A percentile compares a stretch with the other conserved stretches of the same genome.
These are phyloP conservation scores for Latrodectus hesperus DNA, from an alignment of 2,888 invertebrate species.

Conservation along the genomic window DNA sequence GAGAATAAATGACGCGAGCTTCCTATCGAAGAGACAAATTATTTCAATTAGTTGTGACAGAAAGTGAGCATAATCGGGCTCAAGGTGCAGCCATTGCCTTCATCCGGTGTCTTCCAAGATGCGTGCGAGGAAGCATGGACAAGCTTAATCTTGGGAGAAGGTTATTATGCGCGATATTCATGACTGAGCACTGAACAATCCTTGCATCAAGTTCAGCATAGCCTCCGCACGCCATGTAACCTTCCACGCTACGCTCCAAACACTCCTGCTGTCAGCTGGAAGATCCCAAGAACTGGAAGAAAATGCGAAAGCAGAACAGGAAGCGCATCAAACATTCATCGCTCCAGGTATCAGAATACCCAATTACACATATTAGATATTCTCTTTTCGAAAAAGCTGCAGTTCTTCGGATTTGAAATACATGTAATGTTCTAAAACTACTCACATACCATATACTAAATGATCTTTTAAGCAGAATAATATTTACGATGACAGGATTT, in stretches of 20 bases:
- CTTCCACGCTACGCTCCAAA: slow-evolving; percentile 20
- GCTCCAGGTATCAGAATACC: slow-evolving; percentile 16
- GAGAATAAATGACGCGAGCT: no score
- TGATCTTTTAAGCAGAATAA: no score
- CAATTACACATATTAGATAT: slow-evolving; percentile 25
- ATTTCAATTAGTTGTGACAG: background rate
- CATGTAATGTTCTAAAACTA: background rate
- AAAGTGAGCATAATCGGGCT: background rate
- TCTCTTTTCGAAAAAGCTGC: background rate
- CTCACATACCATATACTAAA: no score
- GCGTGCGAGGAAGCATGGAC: slow-evolving; percentile 40
- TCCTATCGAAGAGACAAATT: no score
- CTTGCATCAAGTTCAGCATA: slow-evolving; percentile 44
- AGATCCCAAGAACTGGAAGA: background rate
- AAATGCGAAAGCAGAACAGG: slow-evolving; percentile 27
- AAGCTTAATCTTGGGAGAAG: slow-evolving; percentile 35
- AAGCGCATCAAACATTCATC: slow-evolving; percentile 21
- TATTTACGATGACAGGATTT: no score
- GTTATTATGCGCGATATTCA: slow-evolving; percentile 45
- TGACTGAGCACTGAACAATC: slow-evolving; percentile 48
- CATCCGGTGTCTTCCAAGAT: background rate
- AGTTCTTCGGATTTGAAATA: no score
- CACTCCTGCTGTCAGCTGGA: slow-evolving; percentile 1
- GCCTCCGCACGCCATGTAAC: slow-evolving; percentile 27
- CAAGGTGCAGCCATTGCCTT: background rate